A percentile compares a stretch with the other conserved stretches of the same genome.
Evolutionary conservation across 2,113 vertebrate species (phyloP).

Genomic region (Pituophis catenifer): DNA sequence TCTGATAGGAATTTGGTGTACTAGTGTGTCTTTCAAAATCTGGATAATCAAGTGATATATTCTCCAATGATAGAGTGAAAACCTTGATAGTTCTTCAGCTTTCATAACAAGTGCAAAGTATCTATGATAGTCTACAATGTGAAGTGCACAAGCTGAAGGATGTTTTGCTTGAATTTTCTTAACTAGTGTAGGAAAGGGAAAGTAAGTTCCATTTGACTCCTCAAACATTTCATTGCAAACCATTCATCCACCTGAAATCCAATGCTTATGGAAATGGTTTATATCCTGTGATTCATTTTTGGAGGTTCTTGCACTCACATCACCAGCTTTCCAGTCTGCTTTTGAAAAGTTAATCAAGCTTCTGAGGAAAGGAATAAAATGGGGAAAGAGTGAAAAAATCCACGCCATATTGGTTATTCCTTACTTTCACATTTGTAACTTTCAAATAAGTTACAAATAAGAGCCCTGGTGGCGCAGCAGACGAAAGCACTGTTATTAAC

Average conservation of each 20-base stretch:
- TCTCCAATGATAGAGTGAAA: constrained; percentile 14
- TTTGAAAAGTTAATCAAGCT: neutral
- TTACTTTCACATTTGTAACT: neutral
- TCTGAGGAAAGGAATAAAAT: neutral
- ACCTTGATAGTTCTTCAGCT: constrained; percentile 11
- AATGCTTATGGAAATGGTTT: neutral
- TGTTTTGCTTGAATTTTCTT: constrained; percentile 27
- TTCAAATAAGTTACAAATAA: neutral
- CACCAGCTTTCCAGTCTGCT: neutral
- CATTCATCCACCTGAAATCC: neutral
- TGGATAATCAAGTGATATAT: constrained; percentile 27
- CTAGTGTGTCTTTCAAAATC: constrained; percentile 31
- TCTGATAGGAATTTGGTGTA: constrained; percentile 45
- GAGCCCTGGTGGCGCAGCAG: too few relatives aligned
- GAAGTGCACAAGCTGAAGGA: constrained; percentile 11
- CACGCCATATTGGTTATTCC: too few relatives aligned
- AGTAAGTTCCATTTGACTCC: neutral
- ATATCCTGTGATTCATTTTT: neutral
- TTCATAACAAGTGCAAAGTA: constrained; percentile 16
- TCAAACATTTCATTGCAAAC: neutral
- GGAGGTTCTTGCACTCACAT: neutral
- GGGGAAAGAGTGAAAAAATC: neutral
- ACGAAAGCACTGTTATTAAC: too few relatives aligned
- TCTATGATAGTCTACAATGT: constrained; percentile 25
- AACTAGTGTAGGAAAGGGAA: neutral